Evolutionary conservation across 92 coral and sea anemone genomes (phyloP), one percentile per base, ranked within the genome.

Genomic region (Blastomussa wellsi): DNA sequence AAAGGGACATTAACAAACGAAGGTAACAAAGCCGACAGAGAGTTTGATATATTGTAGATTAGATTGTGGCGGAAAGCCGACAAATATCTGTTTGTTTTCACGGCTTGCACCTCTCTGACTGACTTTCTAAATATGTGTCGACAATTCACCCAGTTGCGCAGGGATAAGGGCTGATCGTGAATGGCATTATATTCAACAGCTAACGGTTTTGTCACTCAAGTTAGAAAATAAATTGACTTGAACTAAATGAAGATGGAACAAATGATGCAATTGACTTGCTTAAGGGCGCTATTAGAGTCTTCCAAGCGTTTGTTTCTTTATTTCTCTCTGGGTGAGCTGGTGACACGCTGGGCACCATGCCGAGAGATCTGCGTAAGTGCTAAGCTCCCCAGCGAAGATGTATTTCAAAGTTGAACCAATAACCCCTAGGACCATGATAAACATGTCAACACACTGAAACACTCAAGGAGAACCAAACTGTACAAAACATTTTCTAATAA

Each of bases 51-150:
- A 79, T 79, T 64, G 83, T 29, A 39, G 72, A 62, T 36, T 35
- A 62, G 39, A 20, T 14, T 55, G 47, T 52, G 71, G 48, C 72
- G 53, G 53, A 60, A 79, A 62, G 82, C 73, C 52, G 83, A 62
- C 72, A 79, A 62, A 81, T 81, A 69, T 81, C 77, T 67, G 85
- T 81, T 79, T 60, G 77, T 81, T 81, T 81, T 81, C 77, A 81
- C 66, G 35, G 85, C 22, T 83, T 74, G 7, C 33, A 15, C 13
- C 73, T 83, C 59, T 8, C 31, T 73, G 72, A 55, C n/a, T 72
- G 72, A 72, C 48, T 37, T 57, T 26, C 70, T 74, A 83, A 62
- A 74, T 42, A 59, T 11, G 62, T 57, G 3, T 29, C 41, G 72
- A 53, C 64, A 36, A 35, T 49, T 44, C 15, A 51, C 22, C 32